Evolutionary conservation across 2,888 invertebrate genomes (phyloP).

Genomic region (Cephus pulcher): DNA sequence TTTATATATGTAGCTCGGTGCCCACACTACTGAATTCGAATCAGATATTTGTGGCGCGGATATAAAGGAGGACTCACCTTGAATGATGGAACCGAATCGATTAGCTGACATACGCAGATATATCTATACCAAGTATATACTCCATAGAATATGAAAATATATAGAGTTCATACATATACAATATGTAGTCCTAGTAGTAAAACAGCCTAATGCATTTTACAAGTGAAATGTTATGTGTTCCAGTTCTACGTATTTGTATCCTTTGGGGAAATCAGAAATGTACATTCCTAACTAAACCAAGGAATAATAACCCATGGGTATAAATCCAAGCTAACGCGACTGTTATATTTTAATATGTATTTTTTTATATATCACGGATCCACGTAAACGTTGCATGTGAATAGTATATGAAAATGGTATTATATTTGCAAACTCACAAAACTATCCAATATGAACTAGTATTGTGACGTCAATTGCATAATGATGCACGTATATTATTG

Average conservation of each 20-base stretch:
- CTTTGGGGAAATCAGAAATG: conserved; percentile 11
- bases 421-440: not conserved
- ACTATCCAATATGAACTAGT: not conserved
- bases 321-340: not conserved
- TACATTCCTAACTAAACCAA: conserved; percentile 8
- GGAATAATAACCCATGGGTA: not conserved
- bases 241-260: not conserved
- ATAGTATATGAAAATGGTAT: not conserved
- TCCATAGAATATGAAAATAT: not conserved
- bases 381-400: not conserved
- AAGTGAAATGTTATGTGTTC: conserved; percentile 13
- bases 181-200: not conserved
- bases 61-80: not conserved
- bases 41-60: not conserved
- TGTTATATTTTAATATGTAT: not conserved
- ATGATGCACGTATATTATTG: not conserved
- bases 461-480: not conserved
- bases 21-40: not conserved
- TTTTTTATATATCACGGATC: not conserved
- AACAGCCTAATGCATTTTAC: not conserved
- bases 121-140: too few relatives aligned
- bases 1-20: too few relatives aligned
- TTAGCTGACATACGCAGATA: not conserved
- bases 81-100: not conserved
- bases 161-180: not conserved